Base-by-base conservation (phyloP, 2,113 vertebrate species). In the Pseudopipra pipra region DNA sequence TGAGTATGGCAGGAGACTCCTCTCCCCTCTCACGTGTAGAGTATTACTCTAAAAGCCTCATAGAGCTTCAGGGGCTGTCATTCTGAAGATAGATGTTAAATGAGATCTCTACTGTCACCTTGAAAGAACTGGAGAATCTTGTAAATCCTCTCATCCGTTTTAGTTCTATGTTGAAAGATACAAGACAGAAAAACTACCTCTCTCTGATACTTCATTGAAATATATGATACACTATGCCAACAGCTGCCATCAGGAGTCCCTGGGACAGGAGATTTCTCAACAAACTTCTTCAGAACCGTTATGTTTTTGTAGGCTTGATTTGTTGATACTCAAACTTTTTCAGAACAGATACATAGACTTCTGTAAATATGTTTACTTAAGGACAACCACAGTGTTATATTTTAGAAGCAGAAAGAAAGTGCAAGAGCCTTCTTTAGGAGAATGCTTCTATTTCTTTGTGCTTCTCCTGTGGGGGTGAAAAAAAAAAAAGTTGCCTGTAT, bases 1-100 rank as follows among this genome's bases (percentile, higher is more conserved):
- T 0, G 0, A 43, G 27, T 6, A 20, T 0, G 5, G 19, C 1
- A 4, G 43, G 19, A 58, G 25, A 23, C 9, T 44, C 20, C 12
- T 55, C 9, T 14, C 9, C 13, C 15, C 23, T 73, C 21, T 52
- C 39, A 7, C 16, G 22, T 43, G 11, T 19, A 49, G 6, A 47
- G 6, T 33, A 55, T 61, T 63, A 25, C 33, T 73, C 16, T 35
- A 28, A 33, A 84, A 73, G 43, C 13, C 78, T 89, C 58, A 67
- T 23, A 82, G 62, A 1, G 2, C 27, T 91, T 44, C 81, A 59
- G 35, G 18, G 39, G 25, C 43, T 76, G 66, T 76, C 79, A 37
- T 62, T 85, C 62, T 90, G 28, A 89, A 76, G 58, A 74, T 44
- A n/a, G 61, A 84, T 74, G 28, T 71, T 86, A 93, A 82, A 79